Conservation (phyloP, 2,888 invertebrate genomes). For the Cheilosia urbana region DNA sequence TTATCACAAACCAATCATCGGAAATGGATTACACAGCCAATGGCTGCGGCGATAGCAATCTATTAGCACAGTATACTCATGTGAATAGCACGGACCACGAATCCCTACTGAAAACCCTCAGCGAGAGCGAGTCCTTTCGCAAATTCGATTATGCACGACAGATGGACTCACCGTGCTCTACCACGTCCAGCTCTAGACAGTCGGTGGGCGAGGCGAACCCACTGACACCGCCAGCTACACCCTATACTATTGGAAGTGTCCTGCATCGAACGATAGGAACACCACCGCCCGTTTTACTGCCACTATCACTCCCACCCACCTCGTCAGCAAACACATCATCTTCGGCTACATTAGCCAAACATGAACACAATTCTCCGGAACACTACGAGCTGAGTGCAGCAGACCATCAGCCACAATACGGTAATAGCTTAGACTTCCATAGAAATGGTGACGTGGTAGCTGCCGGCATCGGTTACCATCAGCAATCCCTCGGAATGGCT, state of each 20-base stretch:
- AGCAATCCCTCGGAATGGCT: slow-evolving; percentile 63
- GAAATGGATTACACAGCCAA: slow-evolving; percentile 61
- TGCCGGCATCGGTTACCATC: slow-evolving; percentile 56
- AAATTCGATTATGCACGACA: slow-evolving; percentile 78
- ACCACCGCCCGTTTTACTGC: slow-evolving; percentile 56
- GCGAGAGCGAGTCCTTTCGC: slow-evolving; percentile 74
- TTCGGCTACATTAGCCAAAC: slow-evolving; percentile 66
- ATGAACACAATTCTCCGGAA: slow-evolving; percentile 65
- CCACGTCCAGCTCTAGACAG: slow-evolving; percentile 80
- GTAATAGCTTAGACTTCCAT: slow-evolving; percentile 64
- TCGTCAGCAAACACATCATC: slow-evolving; percentile 44
- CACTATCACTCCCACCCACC: slow-evolving; percentile 53
- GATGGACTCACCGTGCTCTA: slow-evolving; percentile 82
- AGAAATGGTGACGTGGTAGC: slow-evolving; percentile 59
- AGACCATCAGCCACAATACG: slow-evolving; percentile 63
- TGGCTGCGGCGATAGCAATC: slow-evolving; percentile 48
- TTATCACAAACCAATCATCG: slow-evolving; percentile 49
- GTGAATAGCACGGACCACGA: slow-evolving; percentile 77
- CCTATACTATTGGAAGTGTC: slow-evolving; percentile 74
- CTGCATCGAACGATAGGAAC: slow-evolving; percentile 58
- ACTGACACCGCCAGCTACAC: slow-evolving; percentile 83
- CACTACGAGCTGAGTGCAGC: slow-evolving; percentile 58
- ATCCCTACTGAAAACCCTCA: slow-evolving; percentile 80
- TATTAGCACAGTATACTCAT: slow-evolving; percentile 57
- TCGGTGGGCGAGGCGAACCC: slow-evolving; percentile 78